Conservation (phyloP, 1,140 invertebrate species). For the Coelopa frigida region DNA sequence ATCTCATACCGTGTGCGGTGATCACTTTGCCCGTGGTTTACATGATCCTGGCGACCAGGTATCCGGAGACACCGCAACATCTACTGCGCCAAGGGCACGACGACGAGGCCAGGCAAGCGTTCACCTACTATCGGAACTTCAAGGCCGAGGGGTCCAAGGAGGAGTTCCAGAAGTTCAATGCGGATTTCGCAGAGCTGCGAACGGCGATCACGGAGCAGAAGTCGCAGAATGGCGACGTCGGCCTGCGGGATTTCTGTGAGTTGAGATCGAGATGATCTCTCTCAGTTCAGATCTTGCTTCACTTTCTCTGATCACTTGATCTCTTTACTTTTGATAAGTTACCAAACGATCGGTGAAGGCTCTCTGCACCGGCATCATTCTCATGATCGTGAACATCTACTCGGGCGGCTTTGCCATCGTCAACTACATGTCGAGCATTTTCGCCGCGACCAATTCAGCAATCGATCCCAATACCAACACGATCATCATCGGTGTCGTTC, state of each 20-base stretch:
- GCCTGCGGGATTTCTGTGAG: constrained; percentile 31
- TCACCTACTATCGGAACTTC: constrained; percentile 29
- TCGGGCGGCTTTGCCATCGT: constrained; percentile 34
- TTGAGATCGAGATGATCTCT: neutral
- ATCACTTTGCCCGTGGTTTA: constrained; percentile 27
- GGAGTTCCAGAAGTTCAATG: constrained; percentile 17
- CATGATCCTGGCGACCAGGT: constrained; percentile 18
- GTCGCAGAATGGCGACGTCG: constrained; percentile 11
- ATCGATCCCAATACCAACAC: constrained; percentile 50
- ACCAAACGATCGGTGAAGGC: constrained; percentile 24
- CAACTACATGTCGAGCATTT: constrained; percentile 52
- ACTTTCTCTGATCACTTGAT: neutral
- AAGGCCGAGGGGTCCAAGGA: constrained; percentile 16
- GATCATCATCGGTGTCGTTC: constrained; percentile 49
- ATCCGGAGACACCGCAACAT: constrained; percentile 34
- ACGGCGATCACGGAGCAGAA: constrained; percentile 24
- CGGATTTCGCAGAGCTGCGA: constrained; percentile 28
- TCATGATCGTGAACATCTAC: constrained; percentile 34
- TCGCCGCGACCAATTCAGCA: constrained; percentile 52
- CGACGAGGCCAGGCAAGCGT: constrained; percentile 21
- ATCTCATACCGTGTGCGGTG: constrained; percentile 26
- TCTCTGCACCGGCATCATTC: constrained; percentile 25
- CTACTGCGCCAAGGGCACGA: constrained; percentile 19
- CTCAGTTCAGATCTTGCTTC: neutral
- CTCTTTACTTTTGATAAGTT: constrained; percentile 16